A percentile compares a stretch with the other conserved stretches of the same genome.
These are phyloP conservation scores for Encarsia formosa DNA, from an alignment of 2,888 invertebrate species.

Conservation along the genomic window DNA sequence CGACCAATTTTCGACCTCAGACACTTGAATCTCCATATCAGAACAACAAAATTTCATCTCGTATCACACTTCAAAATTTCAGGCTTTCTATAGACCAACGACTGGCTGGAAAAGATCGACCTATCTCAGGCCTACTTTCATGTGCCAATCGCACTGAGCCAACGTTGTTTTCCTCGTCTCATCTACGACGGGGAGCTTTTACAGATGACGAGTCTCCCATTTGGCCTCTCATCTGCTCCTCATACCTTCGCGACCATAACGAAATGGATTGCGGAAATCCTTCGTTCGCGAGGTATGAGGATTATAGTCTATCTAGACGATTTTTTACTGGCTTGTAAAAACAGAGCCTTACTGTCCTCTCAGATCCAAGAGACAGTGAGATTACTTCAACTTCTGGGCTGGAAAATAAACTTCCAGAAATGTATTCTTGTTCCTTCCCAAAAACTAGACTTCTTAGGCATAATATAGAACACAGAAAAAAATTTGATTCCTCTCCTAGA, in stretches of 20 bases:
- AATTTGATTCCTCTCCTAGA: constrained; percentile 14
- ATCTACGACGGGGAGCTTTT: constrained; percentile 25
- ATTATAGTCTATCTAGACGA: constrained; percentile 27
- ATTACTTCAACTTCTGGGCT: constrained; percentile 11
- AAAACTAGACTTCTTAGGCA: constrained; percentile 21
- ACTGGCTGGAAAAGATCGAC: constrained; percentile 1
- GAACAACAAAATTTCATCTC: constrained; percentile 2
- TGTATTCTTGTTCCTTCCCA: constrained; percentile 16
- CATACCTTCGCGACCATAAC: constrained; percentile 30
- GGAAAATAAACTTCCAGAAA: constrained; percentile 21
- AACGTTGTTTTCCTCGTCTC: constrained; percentile 27
- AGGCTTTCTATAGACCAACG: neutral
- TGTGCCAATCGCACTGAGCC: constrained; percentile 22
- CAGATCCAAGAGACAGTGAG: constrained; percentile 13
- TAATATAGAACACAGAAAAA: constrained; percentile 20
- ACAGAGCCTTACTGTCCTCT: constrained; percentile 5
- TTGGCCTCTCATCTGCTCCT: constrained; percentile 15
- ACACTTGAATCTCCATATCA: constrained; percentile 10
- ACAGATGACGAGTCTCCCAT: constrained; percentile 33
- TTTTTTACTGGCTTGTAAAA: constrained; percentile 22
- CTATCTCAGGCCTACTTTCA: constrained; percentile 23
- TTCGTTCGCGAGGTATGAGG: constrained; percentile 25
- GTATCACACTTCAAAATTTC: neutral
- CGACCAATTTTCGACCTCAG: constrained; percentile 35
- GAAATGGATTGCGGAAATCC: constrained; percentile 32